Evolutionary conservation across 2,797 vertebrate genomes (phyloP).

Genomic region (Catostomus latipinnis): DNA sequence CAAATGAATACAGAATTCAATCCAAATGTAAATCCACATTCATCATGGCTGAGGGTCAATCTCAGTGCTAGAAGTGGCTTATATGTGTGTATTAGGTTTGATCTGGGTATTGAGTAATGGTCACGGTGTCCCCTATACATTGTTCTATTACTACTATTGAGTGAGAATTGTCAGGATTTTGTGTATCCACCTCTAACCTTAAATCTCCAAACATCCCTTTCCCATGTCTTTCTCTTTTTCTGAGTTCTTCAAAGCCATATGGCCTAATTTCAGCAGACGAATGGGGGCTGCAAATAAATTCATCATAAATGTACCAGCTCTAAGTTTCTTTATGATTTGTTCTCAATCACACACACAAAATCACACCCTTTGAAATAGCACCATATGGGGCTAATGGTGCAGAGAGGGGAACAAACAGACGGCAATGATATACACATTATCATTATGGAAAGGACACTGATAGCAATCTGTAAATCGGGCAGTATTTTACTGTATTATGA

Average conservation of each 20-base stretch:
- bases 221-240: not conserved
- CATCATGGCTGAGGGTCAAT: constrained; percentile 24
- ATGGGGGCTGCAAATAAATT: not conserved
- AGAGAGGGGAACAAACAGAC: constrained; percentile 52
- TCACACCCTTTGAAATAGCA: constrained; percentile 41
- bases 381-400: constrained; percentile 70
- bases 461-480: no score
- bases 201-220: not conserved
- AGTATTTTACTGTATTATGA: no score
- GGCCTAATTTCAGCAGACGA: not conserved
- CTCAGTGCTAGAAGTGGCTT: not conserved
- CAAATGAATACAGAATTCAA: constrained; percentile 35
- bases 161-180: not conserved
- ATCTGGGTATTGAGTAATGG: no score
- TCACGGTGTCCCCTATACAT: no score
- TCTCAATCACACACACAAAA: constrained; percentile 25
- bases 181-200: not conserved
- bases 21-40: constrained; percentile 45
- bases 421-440: constrained; percentile 58
- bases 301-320: constrained; percentile 17
- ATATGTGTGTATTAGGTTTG: not conserved
- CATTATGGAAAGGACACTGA: constrained; percentile 28
- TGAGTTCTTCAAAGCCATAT: not conserved
- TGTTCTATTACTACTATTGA: no score
- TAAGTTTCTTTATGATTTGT: constrained; percentile 5